Percentiles rank a stretch among this genome's conserved stretches.
Conservation (phyloP, 2,797 vertebrate genomes). For the Yasuhikotakia modesta region DNA sequence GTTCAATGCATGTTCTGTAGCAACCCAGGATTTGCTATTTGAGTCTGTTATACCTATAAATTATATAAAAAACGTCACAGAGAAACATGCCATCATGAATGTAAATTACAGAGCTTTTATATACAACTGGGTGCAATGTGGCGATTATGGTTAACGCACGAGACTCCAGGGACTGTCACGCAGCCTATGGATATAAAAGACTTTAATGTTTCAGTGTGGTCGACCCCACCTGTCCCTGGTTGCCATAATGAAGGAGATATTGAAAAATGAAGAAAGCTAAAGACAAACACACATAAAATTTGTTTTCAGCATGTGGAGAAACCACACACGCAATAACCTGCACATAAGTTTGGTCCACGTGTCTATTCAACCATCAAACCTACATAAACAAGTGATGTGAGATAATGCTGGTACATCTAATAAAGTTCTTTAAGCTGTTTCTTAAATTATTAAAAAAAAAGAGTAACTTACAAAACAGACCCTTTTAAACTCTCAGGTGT, state of each 20-base stretch:
- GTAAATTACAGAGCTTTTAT: slow-evolving; percentile 26
- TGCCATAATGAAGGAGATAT: slow-evolving; percentile 73
- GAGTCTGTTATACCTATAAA: slow-evolving; percentile 34
- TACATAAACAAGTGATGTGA: no score
- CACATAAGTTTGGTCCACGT: background rate
- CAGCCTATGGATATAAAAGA: slow-evolving; percentile 5
- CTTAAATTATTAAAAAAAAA: no score
- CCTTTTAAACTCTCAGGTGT: no score
- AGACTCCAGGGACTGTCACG: slow-evolving; percentile 12
- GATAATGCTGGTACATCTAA: no score
- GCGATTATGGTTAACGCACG: slow-evolving; percentile 23
- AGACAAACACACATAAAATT: slow-evolving; percentile 21
- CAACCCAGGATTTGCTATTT: slow-evolving; percentile 8
- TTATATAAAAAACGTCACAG: slow-evolving; percentile 29
- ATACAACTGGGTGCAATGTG: slow-evolving; percentile 9
- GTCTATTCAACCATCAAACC: no score
- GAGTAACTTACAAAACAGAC: no score
- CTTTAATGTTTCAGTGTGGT: slow-evolving; percentile 65
- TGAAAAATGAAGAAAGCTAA: slow-evolving; percentile 67
- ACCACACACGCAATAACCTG: background rate
- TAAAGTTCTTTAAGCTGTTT: no score
- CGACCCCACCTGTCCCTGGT: slow-evolving; percentile 59
- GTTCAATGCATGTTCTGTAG: slow-evolving; percentile 5
- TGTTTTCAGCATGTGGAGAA: background rate
- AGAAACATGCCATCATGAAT: slow-evolving; percentile 28